Evolutionary conservation across 2,888 invertebrate species (phyloP), one percentile per base, ranked within the genome.

Genomic region (Rhabditoides inermis): DNA sequence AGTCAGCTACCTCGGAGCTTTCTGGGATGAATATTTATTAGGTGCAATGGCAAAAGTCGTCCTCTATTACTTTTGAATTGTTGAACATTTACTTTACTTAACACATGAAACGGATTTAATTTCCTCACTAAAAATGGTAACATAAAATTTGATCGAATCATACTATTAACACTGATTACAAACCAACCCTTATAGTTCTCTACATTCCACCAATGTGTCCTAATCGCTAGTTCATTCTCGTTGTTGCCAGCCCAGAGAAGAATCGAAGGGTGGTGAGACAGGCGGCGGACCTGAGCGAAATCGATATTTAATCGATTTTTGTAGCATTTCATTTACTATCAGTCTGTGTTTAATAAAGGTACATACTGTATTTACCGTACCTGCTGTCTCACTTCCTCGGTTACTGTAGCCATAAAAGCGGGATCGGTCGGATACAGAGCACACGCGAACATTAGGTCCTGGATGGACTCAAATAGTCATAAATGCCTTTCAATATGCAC

Each of bases 391-490:
- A 90, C 82, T 82, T 98, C 95, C 5, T 78, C 76, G 45, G 79
- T 77, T 0, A 92, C 88, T 2, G 84, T 84, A 79, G 80, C 72
- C 25, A 94, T 79, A 78, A 88, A 95, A 1, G 82, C 80, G 0
- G 79, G 70, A 53, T 84, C 83, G 0, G 84, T 82, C 0, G 94
- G 94, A 78, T 98, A 98, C 85, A 95, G 86, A 22, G 87, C 84
- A 76, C 90, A 92, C 0, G 92, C 94, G 77, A 92, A 98, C 85
- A 92, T 88, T 75, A 94, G 85, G 78, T 98, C 95, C 62, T 62
- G 25, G 26, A 48, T n/a, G n/a, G n/a, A n/a, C n/a, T n/a, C n/a
- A n/a, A n/a, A n/a, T n/a, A n/a, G n/a, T n/a, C n/a, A n/a, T n/a
- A n/a, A n/a, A n/a, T n/a, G n/a, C n/a, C n/a, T n/a, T n/a, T n/a